A percentile compares a stretch with the other conserved stretches of the same genome.
These are phyloP conservation scores for Cathartes aura DNA, from an alignment of 2,113 vertebrate genomes.

Conservation along the genomic window DNA sequence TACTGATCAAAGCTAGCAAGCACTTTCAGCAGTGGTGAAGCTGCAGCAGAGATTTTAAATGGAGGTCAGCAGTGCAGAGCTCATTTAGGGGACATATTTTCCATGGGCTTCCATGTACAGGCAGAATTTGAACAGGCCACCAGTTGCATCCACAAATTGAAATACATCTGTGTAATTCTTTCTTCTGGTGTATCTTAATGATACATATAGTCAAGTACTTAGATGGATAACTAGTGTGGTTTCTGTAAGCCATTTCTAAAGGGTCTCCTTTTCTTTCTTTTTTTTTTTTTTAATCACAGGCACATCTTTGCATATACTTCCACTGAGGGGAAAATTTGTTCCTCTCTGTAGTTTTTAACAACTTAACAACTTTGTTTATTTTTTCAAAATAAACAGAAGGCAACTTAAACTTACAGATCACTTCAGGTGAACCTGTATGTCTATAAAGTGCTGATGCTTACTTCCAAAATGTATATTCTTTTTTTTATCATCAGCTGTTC, in stretches of 20 bases:
- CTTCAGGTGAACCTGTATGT: not conserved
- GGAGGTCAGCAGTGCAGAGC: slow-evolving; percentile 22
- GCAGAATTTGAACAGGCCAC: not conserved
- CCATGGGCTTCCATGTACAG: not conserved
- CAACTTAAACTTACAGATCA: not conserved
- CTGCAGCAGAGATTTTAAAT: not conserved
- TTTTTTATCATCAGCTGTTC: not conserved
- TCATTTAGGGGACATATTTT: not conserved
- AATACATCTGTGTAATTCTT: not conserved
- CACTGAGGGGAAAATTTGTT: not conserved
- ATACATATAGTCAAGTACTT: not conserved
- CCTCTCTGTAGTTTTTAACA: not conserved
- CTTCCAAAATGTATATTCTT: not conserved
- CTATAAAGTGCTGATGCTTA: not conserved
- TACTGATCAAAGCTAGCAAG: not conserved
- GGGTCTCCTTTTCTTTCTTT: too few relatives aligned
- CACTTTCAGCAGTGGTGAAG: not conserved
- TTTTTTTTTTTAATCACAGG: not conserved
- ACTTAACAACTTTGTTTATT: too few relatives aligned
- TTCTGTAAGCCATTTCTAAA: not conserved
- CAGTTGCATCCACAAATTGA: not conserved
- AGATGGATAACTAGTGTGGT: not conserved
- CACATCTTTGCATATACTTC: not conserved
- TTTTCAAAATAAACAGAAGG: not conserved
- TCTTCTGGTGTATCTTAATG: not conserved